Conservation (phyloP, 2,113 vertebrate species). For the Meriones unguiculatus region DNA sequence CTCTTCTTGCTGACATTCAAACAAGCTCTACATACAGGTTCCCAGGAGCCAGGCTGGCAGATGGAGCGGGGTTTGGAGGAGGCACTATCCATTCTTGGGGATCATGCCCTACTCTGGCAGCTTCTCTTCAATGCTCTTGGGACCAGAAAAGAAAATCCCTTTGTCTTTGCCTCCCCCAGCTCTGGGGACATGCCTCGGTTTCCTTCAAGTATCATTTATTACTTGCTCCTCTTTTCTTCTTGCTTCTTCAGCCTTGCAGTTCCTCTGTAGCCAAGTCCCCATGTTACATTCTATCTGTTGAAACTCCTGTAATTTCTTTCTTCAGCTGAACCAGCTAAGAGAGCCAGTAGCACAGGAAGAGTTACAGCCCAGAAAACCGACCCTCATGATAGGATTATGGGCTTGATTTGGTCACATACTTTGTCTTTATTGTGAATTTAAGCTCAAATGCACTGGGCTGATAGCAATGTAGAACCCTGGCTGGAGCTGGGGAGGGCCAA, state of each 20-base stretch:
- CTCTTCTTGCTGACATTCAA: not conserved
- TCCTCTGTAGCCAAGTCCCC: not conserved
- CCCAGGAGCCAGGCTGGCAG: not conserved
- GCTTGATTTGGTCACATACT: rapidly evolving
- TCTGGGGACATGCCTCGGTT: not conserved
- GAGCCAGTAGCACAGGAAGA: not conserved
- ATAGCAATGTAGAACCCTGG: not conserved
- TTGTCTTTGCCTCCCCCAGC: rapidly evolving
- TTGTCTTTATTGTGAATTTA: not conserved
- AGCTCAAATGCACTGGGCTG: not conserved
- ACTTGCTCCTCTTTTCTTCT: not conserved
- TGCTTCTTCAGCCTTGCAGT: not conserved
- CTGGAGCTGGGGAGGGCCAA: no score
- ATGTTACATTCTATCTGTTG: not conserved
- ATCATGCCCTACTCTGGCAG: no score
- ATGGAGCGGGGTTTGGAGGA: no score
- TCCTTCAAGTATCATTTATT: not conserved
- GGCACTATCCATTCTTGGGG: rapidly evolving
- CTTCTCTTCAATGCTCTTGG: not conserved
- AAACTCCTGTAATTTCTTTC: not conserved
- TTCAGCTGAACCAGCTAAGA: no score
- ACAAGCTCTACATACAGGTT: not conserved
- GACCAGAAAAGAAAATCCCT: not conserved
- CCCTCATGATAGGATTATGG: not conserved
- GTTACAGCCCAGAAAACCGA: not conserved